These are phyloP conservation scores for Rachycentron canadum DNA, from an alignment of 2,797 vertebrate genomes.

Conservation along the genomic window DNA sequence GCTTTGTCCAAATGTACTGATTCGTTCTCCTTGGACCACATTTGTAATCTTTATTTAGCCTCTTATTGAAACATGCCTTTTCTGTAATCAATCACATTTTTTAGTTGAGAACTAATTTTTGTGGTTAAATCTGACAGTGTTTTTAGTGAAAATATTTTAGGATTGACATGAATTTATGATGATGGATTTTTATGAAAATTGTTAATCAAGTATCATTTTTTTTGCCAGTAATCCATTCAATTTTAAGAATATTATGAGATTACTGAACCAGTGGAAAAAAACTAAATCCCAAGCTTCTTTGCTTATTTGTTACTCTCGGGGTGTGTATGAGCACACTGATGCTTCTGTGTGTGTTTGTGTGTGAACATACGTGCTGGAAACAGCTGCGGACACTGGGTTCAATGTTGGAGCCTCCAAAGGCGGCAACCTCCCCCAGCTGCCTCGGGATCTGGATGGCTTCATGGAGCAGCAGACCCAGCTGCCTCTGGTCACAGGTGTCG, in stretches of 20 bases:
- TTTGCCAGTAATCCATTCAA: background rate
- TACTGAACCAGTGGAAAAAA: background rate
- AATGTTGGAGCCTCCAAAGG: conserved; percentile 98
- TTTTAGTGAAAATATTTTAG: background rate
- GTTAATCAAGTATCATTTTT: background rate
- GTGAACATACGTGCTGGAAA: conserved; percentile 92
- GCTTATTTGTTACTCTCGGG: background rate
- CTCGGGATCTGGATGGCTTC: conserved; percentile 97
- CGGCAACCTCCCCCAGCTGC: conserved; percentile 96
- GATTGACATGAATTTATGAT: conserved; percentile 2
- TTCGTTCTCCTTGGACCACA: background rate
- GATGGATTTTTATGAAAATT: background rate
- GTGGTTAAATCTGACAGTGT: background rate
- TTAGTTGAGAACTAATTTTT: background rate
- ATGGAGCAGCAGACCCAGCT: conserved; percentile 93
- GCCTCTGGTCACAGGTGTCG: conserved; percentile 95
- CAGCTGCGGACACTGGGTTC: conserved; percentile 98
- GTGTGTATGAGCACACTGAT: background rate
- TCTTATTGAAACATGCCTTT: background rate
- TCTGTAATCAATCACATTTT: background rate
- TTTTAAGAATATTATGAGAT: conserved; percentile 27
- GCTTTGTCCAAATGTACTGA: no score
- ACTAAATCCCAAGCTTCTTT: background rate
- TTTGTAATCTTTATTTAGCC: background rate
- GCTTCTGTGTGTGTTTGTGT: conserved; percentile 29